These are phyloP conservation scores for Petrocephalus schoutedeni DNA, from an alignment of 2,797 vertebrate genomes.

Conservation along the genomic window DNA sequence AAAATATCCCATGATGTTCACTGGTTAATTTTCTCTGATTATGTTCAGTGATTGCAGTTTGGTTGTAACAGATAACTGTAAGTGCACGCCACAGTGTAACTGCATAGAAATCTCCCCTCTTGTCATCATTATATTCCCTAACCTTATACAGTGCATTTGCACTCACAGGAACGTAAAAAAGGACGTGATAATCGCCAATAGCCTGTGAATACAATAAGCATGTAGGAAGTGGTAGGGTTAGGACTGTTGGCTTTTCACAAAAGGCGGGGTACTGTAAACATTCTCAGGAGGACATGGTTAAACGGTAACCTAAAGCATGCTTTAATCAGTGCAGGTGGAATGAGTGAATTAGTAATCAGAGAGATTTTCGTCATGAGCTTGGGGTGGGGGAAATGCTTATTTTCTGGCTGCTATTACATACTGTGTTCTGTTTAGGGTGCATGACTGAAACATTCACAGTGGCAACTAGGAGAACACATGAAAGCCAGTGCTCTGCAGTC, in stretches of 20 bases:
- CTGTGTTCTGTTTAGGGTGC: not conserved
- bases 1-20: not conserved
- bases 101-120: not conserved
- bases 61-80: not conserved
- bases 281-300: not conserved
- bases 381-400: not conserved
- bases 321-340: constrained; percentile 16
- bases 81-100: not conserved
- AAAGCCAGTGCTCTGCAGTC: not conserved
- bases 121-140: not conserved
- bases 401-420: not conserved
- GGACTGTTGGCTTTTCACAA: not conserved
- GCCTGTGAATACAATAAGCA: not conserved
- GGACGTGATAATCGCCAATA: not conserved
- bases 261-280: not conserved
- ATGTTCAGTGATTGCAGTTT: not conserved
- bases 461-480: not conserved
- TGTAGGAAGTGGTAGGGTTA: not conserved
- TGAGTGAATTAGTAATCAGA: constrained; percentile 24
- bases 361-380: not conserved
- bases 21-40: not conserved
- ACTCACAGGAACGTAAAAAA: not conserved
- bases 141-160: not conserved
- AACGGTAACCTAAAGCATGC: not conserved
- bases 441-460: not conserved